Evolutionary conservation across 2,888 invertebrate species (phyloP).

Genomic region (Spodoptera littoralis): DNA sequence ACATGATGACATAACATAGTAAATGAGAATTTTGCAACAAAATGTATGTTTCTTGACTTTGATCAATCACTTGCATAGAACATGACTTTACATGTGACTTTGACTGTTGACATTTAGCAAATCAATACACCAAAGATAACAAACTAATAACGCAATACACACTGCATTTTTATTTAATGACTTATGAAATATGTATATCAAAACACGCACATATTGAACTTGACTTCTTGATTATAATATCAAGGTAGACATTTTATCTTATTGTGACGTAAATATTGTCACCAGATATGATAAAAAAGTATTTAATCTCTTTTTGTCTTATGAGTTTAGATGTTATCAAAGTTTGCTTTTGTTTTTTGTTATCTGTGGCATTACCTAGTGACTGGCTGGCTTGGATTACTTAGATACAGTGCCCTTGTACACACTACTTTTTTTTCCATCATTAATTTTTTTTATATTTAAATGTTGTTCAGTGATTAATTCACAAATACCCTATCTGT

Average conservation of each 20-base stretch:
- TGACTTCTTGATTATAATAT: slow-evolving; percentile 67
- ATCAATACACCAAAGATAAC: slow-evolving; percentile 12
- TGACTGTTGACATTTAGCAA: slow-evolving; percentile 11
- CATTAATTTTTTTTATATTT: too few species aligned
- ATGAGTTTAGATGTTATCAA: slow-evolving; percentile 60
- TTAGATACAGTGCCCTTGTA: neutral
- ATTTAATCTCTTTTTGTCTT: slow-evolving; percentile 66
- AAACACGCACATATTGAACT: slow-evolving; percentile 65
- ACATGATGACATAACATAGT: slow-evolving; percentile 1
- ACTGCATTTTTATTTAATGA: slow-evolving; percentile 7
- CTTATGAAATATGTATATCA: slow-evolving; percentile 9
- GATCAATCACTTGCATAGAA: slow-evolving; percentile 9
- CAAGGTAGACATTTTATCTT: slow-evolving; percentile 68
- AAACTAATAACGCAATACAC: slow-evolving; percentile 14
- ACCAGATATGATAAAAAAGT: slow-evolving; percentile 70
- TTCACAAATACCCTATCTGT: too few species aligned
- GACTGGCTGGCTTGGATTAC: slow-evolving; percentile 27
- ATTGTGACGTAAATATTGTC: slow-evolving; percentile 62
- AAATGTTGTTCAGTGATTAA: too few species aligned
- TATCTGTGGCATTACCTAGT: slow-evolving; percentile 38
- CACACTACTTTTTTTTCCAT: too few species aligned
- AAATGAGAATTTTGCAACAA: neutral
- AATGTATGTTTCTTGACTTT: neutral
- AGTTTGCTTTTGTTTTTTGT: slow-evolving; percentile 35
- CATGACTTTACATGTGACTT: slow-evolving; percentile 30